phyloP scores from a whole-genome alignment of 2,888 invertebrate genomes.

The Amiota mariae region DNA sequence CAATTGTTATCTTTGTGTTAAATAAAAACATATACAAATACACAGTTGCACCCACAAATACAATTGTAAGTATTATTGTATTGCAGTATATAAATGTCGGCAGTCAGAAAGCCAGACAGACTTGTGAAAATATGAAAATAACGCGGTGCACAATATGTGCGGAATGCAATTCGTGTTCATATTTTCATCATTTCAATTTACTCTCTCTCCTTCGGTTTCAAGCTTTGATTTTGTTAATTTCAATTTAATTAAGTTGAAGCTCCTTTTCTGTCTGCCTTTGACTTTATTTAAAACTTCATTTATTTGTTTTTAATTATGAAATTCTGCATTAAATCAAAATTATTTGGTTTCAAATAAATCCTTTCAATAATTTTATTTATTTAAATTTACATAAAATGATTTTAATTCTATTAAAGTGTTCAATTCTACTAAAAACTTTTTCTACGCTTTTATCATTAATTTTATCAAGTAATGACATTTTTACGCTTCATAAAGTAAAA shows the following conservation, averaged over 20 bases:
- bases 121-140: constrained; percentile 12
- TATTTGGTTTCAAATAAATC: too few relatives aligned
- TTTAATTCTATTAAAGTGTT: too few relatives aligned
- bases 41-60: not conserved
- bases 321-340: too few relatives aligned
- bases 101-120: not conserved
- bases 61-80: not conserved
- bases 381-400: too few relatives aligned
- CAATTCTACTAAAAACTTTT: too few relatives aligned
- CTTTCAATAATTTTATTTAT: too few relatives aligned
- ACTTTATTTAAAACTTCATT: too few relatives aligned
- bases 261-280: too few relatives aligned
- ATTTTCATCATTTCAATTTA: not conserved
- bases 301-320: too few relatives aligned
- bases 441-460: not conserved
- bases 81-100: not conserved
- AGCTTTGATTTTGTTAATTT: not conserved
- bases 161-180: constrained; percentile 10
- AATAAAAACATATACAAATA: constrained; percentile 2
- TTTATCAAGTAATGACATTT: not conserved
- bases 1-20: constrained; percentile 15
- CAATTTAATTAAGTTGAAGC: constrained; percentile 16
- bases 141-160: constrained; percentile 5
- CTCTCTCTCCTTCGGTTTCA: not conserved
- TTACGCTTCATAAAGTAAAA: not conserved